Conservation (phyloP, 2,888 invertebrate genomes). For the Noctua pronuba region DNA sequence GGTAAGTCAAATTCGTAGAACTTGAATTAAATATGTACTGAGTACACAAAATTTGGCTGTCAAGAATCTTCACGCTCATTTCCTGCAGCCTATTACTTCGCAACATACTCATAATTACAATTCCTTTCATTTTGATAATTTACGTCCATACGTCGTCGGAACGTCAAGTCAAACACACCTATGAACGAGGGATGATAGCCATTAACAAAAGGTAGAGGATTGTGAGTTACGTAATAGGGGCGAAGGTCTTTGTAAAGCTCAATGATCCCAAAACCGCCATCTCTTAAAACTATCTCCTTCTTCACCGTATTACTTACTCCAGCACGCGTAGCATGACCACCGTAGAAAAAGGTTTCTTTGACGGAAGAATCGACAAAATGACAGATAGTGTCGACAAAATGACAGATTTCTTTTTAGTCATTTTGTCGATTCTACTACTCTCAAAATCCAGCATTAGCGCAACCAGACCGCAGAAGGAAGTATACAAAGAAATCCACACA, state of each 20-base stretch:
- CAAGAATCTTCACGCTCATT: background rate
- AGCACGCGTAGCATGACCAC: too few relatives aligned
- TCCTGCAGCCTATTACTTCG: background rate
- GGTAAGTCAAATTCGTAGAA: background rate
- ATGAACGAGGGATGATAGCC: background rate
- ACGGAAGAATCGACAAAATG: too few relatives aligned
- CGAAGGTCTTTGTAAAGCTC: background rate
- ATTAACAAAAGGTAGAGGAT: background rate
- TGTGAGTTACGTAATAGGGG: background rate
- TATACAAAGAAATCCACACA: conserved; percentile 10
- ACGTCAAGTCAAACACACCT: background rate
- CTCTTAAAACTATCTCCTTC: background rate
- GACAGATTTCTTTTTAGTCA: too few relatives aligned
- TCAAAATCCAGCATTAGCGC: conserved; percentile 5
- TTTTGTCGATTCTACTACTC: too few relatives aligned
- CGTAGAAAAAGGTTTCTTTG: too few relatives aligned
- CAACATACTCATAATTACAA: background rate
- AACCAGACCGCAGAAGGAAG: background rate
- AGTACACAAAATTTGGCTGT: background rate
- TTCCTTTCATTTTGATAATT: background rate
- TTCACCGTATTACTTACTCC: too few relatives aligned
- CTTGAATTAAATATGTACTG: background rate
- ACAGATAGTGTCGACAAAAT: too few relatives aligned
- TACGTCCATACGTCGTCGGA: background rate
- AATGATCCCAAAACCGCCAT: background rate